These are phyloP conservation scores for Cheiracanthium punctorium DNA, from an alignment of 2,888 invertebrate genomes.

Conservation along the genomic window DNA sequence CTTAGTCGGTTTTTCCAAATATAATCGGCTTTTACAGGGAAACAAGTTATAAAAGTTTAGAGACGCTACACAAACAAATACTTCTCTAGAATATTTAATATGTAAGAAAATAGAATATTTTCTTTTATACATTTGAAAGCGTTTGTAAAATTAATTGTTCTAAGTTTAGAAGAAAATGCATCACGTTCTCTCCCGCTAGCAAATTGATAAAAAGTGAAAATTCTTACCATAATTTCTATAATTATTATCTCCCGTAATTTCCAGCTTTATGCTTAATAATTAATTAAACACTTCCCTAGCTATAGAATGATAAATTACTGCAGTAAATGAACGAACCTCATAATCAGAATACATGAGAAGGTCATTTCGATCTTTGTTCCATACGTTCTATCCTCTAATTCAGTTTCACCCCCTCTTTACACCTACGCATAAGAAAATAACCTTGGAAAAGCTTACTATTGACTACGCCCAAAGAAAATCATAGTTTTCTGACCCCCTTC, in stretches of 20 bases:
- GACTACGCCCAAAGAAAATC: slow-evolving; percentile 52
- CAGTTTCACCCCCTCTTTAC: slow-evolving; percentile 33
- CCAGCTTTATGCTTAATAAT: neutral
- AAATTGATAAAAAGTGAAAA: neutral
- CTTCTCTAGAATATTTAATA: no score
- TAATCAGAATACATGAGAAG: slow-evolving; percentile 15
- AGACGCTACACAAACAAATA: no score
- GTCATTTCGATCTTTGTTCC: neutral
- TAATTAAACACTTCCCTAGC: neutral
- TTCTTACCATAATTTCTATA: neutral
- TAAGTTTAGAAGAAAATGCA: no score
- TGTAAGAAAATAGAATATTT: no score
- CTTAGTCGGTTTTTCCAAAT: no score
- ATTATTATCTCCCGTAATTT: neutral
- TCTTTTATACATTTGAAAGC: no score
- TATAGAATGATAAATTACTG: neutral
- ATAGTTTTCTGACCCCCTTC: slow-evolving; percentile 16
- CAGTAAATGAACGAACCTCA: neutral
- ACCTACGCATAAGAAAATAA: slow-evolving; percentile 40
- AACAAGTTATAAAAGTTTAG: no score
- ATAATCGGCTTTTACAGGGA: no score
- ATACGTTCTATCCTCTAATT: slow-evolving; percentile 45
- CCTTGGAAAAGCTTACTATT: slow-evolving; percentile 14
- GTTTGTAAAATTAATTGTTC: no score
- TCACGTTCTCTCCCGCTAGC: no score